phyloP scores from a whole-genome alignment of 2,113 vertebrate species.

The Dicerorhinus sumatrensis region DNA sequence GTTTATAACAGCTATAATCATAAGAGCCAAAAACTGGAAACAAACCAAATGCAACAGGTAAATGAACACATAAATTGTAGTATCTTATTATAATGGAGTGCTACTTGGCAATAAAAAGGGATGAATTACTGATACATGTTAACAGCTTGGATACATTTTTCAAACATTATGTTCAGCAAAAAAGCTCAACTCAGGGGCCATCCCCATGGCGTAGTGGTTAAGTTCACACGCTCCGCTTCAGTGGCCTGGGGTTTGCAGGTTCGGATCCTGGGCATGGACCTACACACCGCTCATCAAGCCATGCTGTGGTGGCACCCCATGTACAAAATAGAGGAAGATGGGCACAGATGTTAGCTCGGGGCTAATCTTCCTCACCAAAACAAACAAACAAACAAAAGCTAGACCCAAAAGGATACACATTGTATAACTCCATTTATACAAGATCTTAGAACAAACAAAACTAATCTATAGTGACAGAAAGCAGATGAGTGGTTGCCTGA shows the following conservation, averaged over 20 bases:
- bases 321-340: too few relatives aligned
- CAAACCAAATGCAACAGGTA: background rate
- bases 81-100: background rate
- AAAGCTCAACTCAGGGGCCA: background rate
- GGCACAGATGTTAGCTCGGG: too few relatives aligned
- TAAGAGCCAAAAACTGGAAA: background rate
- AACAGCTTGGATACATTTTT: background rate
- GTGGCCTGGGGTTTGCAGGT: too few relatives aligned
- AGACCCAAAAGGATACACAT: background rate
- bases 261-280: too few relatives aligned
- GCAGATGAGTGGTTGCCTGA: background rate
- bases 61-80: background rate
- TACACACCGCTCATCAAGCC: too few relatives aligned
- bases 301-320: too few relatives aligned
- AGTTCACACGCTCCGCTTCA: too few relatives aligned
- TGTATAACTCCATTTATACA: background rate
- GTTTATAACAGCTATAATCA: background rate
- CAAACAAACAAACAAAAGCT: too few relatives aligned
- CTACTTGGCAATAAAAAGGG: background rate
- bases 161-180: background rate
- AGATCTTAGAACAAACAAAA: background rate
- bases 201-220: too few relatives aligned
- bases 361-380: too few relatives aligned
- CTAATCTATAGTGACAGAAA: background rate
- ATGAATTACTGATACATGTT: background rate